A percentile compares a stretch with the other conserved stretches of the same genome.
Evolutionary conservation across 2,888 invertebrate species (phyloP).

Genomic region (Caenorhabditis sp.): DNA sequence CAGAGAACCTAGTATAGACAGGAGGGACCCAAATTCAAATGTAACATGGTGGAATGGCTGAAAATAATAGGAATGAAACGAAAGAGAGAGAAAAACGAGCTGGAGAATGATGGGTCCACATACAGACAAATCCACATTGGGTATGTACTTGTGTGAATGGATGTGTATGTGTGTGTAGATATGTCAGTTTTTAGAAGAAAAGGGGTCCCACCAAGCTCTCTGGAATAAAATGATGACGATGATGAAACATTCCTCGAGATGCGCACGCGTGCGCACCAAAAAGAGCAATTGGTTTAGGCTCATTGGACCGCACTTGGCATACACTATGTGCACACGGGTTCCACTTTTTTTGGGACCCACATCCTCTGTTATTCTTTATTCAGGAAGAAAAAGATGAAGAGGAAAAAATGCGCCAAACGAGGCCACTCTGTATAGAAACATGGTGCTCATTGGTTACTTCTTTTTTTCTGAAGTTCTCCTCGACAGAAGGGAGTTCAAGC

Average conservation of each 20-base stretch:
- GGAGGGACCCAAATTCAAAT: conserved; percentile 57
- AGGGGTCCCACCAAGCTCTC: conserved; percentile 18
- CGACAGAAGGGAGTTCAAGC: conserved; percentile 23
- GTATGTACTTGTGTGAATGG: conserved; percentile 43
- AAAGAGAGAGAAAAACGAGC: conserved; percentile 37
- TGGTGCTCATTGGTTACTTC: conserved; percentile 48
- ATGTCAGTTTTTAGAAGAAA: conserved; percentile 45
- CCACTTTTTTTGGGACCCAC: conserved; percentile 54
- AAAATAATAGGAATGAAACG: conserved; percentile 48
- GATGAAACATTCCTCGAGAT: conserved; percentile 58
- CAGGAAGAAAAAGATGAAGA: conserved; percentile 27
- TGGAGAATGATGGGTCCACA: conserved; percentile 14
- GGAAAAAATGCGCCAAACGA: conserved; percentile 14
- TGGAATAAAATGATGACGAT: conserved; percentile 58
- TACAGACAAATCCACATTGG: background rate
- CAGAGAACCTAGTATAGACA: conserved; percentile 22
- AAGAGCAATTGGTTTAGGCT: conserved; percentile 66
- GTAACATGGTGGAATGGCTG: conserved; percentile 62
- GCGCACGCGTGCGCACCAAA: conserved; percentile 56
- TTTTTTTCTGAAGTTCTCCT: conserved; percentile 4
- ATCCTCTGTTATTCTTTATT: conserved; percentile 41
- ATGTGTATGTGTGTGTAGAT: conserved; percentile 26
- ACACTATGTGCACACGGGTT: conserved; percentile 62
- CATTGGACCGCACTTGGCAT: conserved; percentile 63
- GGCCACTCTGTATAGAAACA: conserved; percentile 34